These are phyloP conservation scores for Crenichthys baileyi DNA, from an alignment of 2,797 vertebrate genomes.

Conservation along the genomic window DNA sequence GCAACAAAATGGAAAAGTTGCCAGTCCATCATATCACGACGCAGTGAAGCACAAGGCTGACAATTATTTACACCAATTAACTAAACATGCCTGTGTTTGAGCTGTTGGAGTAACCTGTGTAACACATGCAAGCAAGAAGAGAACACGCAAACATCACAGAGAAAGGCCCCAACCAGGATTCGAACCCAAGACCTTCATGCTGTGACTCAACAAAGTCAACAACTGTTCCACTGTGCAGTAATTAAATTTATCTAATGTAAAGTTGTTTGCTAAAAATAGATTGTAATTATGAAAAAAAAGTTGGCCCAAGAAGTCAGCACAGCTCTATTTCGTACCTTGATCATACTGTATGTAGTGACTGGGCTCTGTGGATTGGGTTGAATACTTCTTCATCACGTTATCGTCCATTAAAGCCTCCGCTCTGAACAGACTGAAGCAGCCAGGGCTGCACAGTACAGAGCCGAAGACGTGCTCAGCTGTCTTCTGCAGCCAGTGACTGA, in stretches of 20 bases:
- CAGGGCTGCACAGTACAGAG: conserved; percentile 80
- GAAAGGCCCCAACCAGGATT: not conserved
- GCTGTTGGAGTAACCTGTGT: not conserved
- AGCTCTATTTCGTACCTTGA: conserved; percentile 67
- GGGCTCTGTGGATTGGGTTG: conserved; percentile 70
- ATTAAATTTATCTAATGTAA: not conserved
- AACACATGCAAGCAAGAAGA: not conserved
- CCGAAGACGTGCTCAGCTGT: conserved; percentile 80
- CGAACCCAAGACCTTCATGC: not conserved
- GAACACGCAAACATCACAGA: not conserved
- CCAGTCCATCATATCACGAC: no score
- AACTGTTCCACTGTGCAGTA: not conserved
- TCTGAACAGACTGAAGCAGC: conserved; percentile 83
- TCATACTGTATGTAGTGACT: conserved; percentile 79
- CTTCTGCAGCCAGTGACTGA: conserved; percentile 83
- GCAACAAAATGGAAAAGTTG: not conserved
- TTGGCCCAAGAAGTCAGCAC: not conserved
- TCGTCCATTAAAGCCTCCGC: conserved; percentile 80
- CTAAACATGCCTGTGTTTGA: no score
- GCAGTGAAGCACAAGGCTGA: no score
- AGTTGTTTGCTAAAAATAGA: not conserved
- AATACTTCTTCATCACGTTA: conserved; percentile 82
- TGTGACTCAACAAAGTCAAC: not conserved
- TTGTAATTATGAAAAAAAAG: not conserved
- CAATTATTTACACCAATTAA: no score